Base-by-base conservation (phyloP, 2,113 vertebrate genomes). In the Phalacrocorax pelagicus region DNA sequence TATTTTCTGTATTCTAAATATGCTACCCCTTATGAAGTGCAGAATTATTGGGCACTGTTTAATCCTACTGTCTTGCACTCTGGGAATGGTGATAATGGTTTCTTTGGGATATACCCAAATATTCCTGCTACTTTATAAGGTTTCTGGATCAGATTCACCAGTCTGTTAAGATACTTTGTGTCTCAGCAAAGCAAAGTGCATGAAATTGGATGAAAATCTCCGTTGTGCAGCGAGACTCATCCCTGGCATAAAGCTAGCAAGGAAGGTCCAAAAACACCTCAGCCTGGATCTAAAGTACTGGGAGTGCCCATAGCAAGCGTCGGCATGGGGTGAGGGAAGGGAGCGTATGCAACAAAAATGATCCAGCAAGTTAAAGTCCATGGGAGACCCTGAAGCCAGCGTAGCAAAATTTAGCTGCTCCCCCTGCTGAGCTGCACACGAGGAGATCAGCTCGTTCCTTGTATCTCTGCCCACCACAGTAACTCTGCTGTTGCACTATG, bases 131-230 rank as follows among this genome's bases (percentile, higher is more conserved):
- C 63, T 94, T 95, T 46, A 71, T 44, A 91, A 49, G 10, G 27
- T 57, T 85, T 74, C 81, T 93, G 82, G 73, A 81, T 79, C 69
- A 59, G 69, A 75, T 84, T 67, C 65, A 77, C 30, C 40, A 52
- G 34, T 67, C 77, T 89, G 82, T 74, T 96, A 96, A 81, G 65
- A 75, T 71, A 83, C 46, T 95, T 94, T 51, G 49, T 46, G 47
- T 73, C 69, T 93, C 90, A 88, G 69, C 47, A 81, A 89, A 81
- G 62, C 36, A 65, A 71, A 89, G 54, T 4, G 4, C 29, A 86
- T 54, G 49, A 65, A 95, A 80, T 11, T 63, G 62, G 32, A 58
- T 15, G 16, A 59, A 92, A 65, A 47, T 42, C 40, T 78, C 24
- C 22, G 27, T 85, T 51, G 22, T 3, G 2, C 26, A 82, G 36